These are phyloP conservation scores for Nothocercus nigrocapillus DNA, from an alignment of 2,113 vertebrate species.

Conservation along the genomic window DNA sequence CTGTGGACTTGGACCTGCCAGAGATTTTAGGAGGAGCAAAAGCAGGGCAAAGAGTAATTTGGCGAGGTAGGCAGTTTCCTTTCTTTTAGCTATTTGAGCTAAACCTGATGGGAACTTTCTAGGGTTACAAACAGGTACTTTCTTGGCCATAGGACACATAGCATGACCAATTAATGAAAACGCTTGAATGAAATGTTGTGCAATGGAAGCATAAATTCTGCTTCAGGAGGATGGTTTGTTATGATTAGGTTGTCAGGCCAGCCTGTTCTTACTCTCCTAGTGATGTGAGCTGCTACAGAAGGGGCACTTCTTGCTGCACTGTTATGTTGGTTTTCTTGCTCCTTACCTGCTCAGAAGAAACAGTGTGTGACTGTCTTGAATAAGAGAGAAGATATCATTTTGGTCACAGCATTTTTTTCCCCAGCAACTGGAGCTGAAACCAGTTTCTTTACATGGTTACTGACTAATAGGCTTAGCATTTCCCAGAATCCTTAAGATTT, in stretches of 20 bases:
- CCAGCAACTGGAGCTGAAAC: background rate
- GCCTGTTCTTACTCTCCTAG: background rate
- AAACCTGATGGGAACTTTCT: background rate
- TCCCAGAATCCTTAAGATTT: background rate
- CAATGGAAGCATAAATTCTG: background rate
- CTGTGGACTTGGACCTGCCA: accelerated
- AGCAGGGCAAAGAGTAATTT: background rate
- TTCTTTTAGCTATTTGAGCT: background rate
- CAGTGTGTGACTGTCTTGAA: background rate
- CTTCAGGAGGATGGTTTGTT: background rate
- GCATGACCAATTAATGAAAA: background rate
- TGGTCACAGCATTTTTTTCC: background rate
- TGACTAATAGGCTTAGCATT: background rate
- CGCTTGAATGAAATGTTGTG: background rate
- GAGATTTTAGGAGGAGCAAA: background rate
- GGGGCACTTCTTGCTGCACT: background rate
- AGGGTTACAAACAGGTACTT: background rate
- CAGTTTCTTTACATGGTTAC: background rate
- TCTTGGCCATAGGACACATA: background rate
- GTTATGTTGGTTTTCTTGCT: background rate
- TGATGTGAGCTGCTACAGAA: background rate
- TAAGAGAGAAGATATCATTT: background rate
- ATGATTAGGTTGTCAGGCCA: background rate
- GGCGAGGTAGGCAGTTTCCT: background rate
- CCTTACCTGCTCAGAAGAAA: background rate